Conservation (phyloP, 2,797 vertebrate genomes). For the Sandelia bainsii region DNA sequence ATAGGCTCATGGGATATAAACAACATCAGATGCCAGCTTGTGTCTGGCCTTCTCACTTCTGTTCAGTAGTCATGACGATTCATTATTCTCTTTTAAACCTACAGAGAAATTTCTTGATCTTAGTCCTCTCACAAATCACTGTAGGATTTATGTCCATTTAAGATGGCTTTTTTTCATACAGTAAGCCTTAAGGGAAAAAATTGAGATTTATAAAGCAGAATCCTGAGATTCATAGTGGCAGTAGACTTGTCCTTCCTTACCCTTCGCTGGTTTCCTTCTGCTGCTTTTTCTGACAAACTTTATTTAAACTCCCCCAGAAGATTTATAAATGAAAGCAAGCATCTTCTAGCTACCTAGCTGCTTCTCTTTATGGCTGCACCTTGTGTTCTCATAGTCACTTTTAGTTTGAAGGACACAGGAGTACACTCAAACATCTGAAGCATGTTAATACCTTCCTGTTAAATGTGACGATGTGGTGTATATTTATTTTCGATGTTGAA, state of each 20-base stretch:
- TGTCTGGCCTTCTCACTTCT: slow-evolving; percentile 35
- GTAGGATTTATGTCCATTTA: slow-evolving; percentile 67
- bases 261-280: slow-evolving; percentile 48
- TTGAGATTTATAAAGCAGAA: slow-evolving; percentile 17
- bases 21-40: slow-evolving; percentile 55
- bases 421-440: slow-evolving; percentile 34
- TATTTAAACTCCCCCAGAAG: slow-evolving; percentile 27
- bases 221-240: slow-evolving; percentile 36
- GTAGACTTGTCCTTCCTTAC: slow-evolving; percentile 54
- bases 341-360: slow-evolving; percentile 34
- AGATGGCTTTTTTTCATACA: slow-evolving; percentile 48
- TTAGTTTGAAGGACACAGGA: slow-evolving; percentile 45
- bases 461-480: not conserved
- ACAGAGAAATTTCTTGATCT: slow-evolving; percentile 49
- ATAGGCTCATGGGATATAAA: slow-evolving; percentile 35
- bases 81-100: slow-evolving; percentile 58
- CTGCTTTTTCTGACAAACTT: slow-evolving; percentile 15
- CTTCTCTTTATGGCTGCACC: slow-evolving; percentile 13
- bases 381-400: slow-evolving; percentile 22
- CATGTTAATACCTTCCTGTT: not conserved
- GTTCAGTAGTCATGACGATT: slow-evolving; percentile 41
- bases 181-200: slow-evolving; percentile 38
- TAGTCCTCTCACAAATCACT: slow-evolving; percentile 63
- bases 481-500: not conserved
- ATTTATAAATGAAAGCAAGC: slow-evolving; percentile 32